A percentile compares a stretch with the other conserved stretches of the same genome.
Evolutionary conservation across 2,888 invertebrate genomes (phyloP).

Genomic region (Taenaris catops): DNA sequence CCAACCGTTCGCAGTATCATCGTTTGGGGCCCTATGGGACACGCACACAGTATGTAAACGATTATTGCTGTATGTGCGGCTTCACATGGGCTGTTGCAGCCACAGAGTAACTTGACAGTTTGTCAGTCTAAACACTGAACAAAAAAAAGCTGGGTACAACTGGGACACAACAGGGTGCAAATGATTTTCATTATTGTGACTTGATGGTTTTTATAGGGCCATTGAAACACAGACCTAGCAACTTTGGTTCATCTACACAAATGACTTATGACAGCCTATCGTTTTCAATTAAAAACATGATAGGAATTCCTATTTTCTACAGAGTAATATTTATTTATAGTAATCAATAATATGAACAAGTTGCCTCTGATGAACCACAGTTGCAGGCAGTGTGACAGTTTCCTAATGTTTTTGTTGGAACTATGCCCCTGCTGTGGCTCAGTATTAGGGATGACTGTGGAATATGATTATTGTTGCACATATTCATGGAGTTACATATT

Average conservation of each 20-base stretch:
- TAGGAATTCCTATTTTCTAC: constrained; percentile 29
- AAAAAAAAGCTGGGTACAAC: constrained; percentile 53
- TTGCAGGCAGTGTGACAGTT: constrained; percentile 49
- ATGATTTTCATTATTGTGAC: constrained; percentile 48
- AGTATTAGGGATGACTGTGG: constrained; percentile 71
- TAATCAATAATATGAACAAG: constrained; percentile 29
- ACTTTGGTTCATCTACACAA: constrained; percentile 38
- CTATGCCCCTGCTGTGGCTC: constrained; percentile 52
- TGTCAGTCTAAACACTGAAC: constrained; percentile 50
- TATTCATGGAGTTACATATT: constrained; percentile 69
- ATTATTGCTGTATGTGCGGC: constrained; percentile 71
- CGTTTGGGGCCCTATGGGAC: constrained; percentile 77
- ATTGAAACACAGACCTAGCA: constrained; percentile 36
- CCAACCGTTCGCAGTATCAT: constrained; percentile 82
- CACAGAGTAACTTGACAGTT: constrained; percentile 58
- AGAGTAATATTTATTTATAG: constrained; percentile 27
- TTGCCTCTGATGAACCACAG: constrained; percentile 37
- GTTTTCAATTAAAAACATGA: constrained; percentile 26
- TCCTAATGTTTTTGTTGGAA: constrained; percentile 37
- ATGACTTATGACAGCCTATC: constrained; percentile 30
- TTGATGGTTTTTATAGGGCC: constrained; percentile 35
- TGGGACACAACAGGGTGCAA: constrained; percentile 67
- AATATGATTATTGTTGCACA: constrained; percentile 69
- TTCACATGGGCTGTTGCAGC: constrained; percentile 73
- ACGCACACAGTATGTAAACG: constrained; percentile 79